phyloP scores from a whole-genome alignment of 2,888 invertebrate species.

The Platycheirus rosarum region DNA sequence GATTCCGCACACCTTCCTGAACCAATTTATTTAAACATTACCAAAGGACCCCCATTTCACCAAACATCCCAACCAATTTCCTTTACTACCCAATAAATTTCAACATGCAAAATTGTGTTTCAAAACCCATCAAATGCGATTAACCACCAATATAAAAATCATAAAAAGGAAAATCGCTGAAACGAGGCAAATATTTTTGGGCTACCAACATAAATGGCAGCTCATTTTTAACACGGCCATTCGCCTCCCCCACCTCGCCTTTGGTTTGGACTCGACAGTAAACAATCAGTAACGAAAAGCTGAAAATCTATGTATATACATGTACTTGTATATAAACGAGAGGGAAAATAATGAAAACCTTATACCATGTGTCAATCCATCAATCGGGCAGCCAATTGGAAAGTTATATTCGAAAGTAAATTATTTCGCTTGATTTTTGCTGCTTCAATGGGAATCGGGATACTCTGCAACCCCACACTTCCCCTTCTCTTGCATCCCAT shows the following conservation, averaged over 20 bases:
- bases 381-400: conserved; percentile 74
- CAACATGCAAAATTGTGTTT: conserved; percentile 42
- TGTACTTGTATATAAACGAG: too few species aligned
- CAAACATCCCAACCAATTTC: conserved; percentile 22
- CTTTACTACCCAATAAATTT: conserved; percentile 37
- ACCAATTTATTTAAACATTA: not conserved
- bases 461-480: not conserved
- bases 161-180: conserved; percentile 39
- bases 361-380: conserved; percentile 73
- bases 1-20: not conserved
- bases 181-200: conserved; percentile 62
- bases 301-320: not conserved
- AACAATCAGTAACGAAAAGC: conserved; percentile 22
- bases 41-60: not conserved
- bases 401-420: conserved; percentile 74
- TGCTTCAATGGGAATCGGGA: conserved; percentile 24
- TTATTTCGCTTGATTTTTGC: conserved; percentile 67
- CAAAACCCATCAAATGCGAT: conserved; percentile 27
- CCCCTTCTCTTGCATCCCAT: not conserved
- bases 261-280: not conserved
- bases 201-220: conserved; percentile 66
- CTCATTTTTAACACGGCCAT: conserved; percentile 50
- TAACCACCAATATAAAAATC: conserved; percentile 40
- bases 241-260: not conserved
- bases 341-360: conserved; percentile 57